phyloP scores from a whole-genome alignment of 37 sponge, comb jelly and placozoan genomes.

The Cladorhizidae sp. region DNA sequence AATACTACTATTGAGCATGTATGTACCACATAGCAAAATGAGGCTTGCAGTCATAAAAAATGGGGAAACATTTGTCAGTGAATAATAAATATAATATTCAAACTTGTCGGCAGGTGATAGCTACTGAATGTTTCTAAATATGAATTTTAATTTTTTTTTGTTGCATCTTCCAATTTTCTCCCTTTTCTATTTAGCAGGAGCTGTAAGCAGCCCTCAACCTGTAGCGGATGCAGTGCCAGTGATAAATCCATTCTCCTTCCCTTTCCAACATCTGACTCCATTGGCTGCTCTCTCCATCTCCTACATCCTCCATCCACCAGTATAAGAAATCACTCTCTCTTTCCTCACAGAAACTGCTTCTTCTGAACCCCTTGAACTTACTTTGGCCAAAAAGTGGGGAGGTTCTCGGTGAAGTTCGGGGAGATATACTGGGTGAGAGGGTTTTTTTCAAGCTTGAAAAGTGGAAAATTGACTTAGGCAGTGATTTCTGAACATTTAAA shows the following conservation, averaged over 20 bases:
- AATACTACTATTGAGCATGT: too few relatives aligned
- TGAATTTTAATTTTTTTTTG: neutral
- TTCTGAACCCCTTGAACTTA: neutral
- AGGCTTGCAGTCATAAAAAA: too few relatives aligned
- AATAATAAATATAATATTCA: too few relatives aligned
- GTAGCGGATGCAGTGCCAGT: slow-evolving; percentile 59
- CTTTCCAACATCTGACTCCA: slow-evolving; percentile 60
- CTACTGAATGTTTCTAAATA: too few relatives aligned
- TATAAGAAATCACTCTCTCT: slow-evolving; percentile 26
- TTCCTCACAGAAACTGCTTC: slow-evolving; percentile 1
- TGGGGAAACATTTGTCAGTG: too few relatives aligned
- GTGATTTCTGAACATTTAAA: too few relatives aligned
- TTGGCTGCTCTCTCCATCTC: slow-evolving; percentile 29
- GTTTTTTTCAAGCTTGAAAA: neutral
- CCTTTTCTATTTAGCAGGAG: neutral
- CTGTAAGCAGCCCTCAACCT: slow-evolving; percentile 49
- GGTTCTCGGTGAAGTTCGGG: slow-evolving; percentile 10
- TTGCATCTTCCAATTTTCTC: neutral
- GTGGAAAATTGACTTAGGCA: too few relatives aligned
- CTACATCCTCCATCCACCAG: slow-evolving; percentile 63
- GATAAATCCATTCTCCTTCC: slow-evolving; percentile 69
- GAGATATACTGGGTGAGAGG: slow-evolving; percentile 5
- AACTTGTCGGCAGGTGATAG: too few relatives aligned
- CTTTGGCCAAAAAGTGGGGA: slow-evolving; percentile 15
- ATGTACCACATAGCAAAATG: too few relatives aligned